Evolutionary conservation across 2,113 vertebrate species (phyloP).

Genomic region (Microcebus griseorufus): DNA sequence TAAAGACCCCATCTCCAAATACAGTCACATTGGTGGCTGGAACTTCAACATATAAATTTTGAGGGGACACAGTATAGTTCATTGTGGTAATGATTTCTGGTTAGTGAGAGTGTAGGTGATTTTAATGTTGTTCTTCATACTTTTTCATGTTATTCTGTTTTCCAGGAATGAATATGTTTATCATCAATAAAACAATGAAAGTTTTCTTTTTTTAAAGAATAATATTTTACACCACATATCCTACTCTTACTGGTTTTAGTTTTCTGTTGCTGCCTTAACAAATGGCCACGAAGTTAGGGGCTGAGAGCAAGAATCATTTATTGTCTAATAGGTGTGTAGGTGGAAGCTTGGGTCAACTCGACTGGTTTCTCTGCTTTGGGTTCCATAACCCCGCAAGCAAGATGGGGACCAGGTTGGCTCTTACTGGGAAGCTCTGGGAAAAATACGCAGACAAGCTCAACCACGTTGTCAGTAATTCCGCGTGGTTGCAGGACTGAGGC

Average conservation of each 20-base stretch:
- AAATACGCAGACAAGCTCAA: background rate
- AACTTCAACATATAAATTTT: background rate
- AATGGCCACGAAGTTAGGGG: background rate
- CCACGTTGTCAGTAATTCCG: background rate
- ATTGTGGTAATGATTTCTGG: background rate
- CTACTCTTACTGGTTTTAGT: background rate
- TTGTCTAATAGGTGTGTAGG: background rate
- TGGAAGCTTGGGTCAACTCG: background rate
- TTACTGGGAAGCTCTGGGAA: background rate
- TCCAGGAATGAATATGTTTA: background rate
- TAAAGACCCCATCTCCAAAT: background rate
- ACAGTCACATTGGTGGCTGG: background rate
- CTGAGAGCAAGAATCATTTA: background rate
- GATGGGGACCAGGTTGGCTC: background rate
- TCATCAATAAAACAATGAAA: background rate
- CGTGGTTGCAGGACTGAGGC: background rate
- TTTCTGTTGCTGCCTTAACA: background rate
- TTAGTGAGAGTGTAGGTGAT: background rate
- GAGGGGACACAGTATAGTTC: background rate
- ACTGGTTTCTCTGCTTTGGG: background rate
- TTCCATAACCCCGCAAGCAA: background rate
- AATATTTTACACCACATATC: background rate
- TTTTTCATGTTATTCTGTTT: background rate
- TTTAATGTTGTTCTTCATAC: background rate
- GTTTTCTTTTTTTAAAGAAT: background rate